phyloP scores from a whole-genome alignment of 2,113 vertebrate species.

The Thamnaconus septentrionalis region DNA sequence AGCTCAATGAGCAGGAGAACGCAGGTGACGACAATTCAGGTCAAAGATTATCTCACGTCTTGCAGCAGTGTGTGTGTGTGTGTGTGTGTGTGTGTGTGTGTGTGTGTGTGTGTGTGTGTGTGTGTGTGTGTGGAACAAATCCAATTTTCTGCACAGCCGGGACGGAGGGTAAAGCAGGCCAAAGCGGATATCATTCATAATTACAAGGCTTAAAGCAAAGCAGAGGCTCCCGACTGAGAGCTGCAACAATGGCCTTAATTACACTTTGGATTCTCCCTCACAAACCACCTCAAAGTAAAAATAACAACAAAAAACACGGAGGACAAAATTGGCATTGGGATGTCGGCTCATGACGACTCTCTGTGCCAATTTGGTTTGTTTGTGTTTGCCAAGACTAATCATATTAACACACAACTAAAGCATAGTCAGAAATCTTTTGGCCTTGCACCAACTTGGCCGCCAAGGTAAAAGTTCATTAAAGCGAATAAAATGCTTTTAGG shows the following conservation, averaged over 20 bases:
- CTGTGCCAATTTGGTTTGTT: slow-evolving; percentile 70
- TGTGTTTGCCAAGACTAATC: slow-evolving; percentile 78
- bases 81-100: slow-evolving; percentile 68
- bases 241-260: slow-evolving; percentile 77
- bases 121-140: slow-evolving; percentile 66
- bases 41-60: slow-evolving; percentile 70
- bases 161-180: slow-evolving; percentile 69
- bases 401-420: slow-evolving; percentile 77
- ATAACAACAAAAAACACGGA: slow-evolving; percentile 38
- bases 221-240: slow-evolving; percentile 63
- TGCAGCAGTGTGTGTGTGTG: slow-evolving; percentile 64
- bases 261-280: slow-evolving; percentile 54
- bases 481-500: slow-evolving; percentile 69
- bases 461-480: slow-evolving; percentile 76
- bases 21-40: slow-evolving; percentile 71
- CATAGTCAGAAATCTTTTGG: slow-evolving; percentile 75
- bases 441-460: slow-evolving; percentile 44
- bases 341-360: slow-evolving; percentile 68
- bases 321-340: slow-evolving; percentile 73
- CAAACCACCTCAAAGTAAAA: slow-evolving; percentile 68
- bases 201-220: slow-evolving; percentile 70
- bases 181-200: slow-evolving; percentile 75
- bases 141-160: slow-evolving; percentile 64
- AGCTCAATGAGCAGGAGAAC: slow-evolving; percentile 55
- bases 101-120: slow-evolving; percentile 61